Evolutionary conservation across 2,113 vertebrate species (phyloP).

Genomic region (Dromiciops gliroides): DNA sequence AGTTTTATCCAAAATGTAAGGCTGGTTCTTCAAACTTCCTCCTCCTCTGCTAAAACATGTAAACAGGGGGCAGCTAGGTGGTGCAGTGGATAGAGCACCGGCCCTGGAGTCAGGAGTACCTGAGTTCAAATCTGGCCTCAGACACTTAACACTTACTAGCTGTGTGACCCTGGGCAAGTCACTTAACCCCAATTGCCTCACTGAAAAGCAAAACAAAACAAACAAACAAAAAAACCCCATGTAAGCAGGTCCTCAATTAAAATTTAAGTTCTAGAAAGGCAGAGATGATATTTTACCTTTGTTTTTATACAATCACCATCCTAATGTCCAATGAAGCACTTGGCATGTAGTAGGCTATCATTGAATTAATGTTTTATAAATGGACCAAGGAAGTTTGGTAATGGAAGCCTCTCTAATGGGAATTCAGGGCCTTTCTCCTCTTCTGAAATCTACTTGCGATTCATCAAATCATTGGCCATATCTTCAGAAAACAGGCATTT

Average conservation of each 20-base stretch:
- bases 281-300: not conserved
- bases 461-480: not conserved
- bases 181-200: no score
- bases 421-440: not conserved
- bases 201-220: no score
- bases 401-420: not conserved
- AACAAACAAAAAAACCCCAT: no score
- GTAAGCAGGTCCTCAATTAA: not conserved
- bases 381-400: not conserved
- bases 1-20: not conserved
- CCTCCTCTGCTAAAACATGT: not conserved
- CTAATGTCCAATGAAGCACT: not conserved
- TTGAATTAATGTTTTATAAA: not conserved
- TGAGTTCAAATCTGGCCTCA: no score
- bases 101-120: no score
- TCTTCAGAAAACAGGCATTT: not conserved
- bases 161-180: no score
- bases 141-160: no score
- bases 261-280: not conserved
- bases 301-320: not conserved
- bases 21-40: not conserved
- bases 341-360: not conserved
- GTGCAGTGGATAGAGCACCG: no score
- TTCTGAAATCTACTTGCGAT: not conserved
- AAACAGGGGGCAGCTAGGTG: not conserved